Evolutionary conservation across 1,140 invertebrate species (phyloP), one percentile per base, ranked within the genome.

Genomic region (Harlomillsia oculata): DNA sequence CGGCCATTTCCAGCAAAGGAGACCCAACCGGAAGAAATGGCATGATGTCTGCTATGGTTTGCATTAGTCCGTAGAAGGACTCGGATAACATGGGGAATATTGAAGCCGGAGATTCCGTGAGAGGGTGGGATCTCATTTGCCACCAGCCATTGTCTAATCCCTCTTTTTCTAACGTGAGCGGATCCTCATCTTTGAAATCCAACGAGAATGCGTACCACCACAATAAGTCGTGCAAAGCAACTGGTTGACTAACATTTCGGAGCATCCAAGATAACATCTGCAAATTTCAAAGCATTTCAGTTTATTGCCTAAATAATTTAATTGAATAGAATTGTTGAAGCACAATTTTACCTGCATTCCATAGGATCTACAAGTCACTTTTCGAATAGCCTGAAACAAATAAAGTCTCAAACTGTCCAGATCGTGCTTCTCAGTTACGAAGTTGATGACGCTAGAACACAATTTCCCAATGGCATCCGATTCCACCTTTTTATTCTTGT

Each of bases 231-330:
- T 97, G 93, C 8, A 96, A 75, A 69, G 85, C 88, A 6, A 83
- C 82, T 5, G 90, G 84, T 70, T 94, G 88, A 0, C 89, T 93
- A 2, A 96, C 89, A 56, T 83, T 89, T 59, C 89, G 78, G 3
- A 98, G 74, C 5, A 99, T 71, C 94, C 94, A 99, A 70, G 96
- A 95, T 46, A 97, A 76, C 0, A 91, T 90, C 80, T 94, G 67
- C 20, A 75, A 66, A 57, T 49, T 21, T 20, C 58, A 50, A 40
- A 37, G n/a, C n/a, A n/a, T n/a, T n/a, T n/a, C n/a, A n/a, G 32
- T 9, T 9, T 34, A 9, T n/a, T 9, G 32, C 21, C 23, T 26
- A 25, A 3, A 9, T 44, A 44, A 25, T 26, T 11, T 26, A 45
- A 45, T 5, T 25, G 5, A 3, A 28, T 25, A 25, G 26, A 43